phyloP scores from a whole-genome alignment of 2,113 vertebrate genomes.

The Micronycteris hirsuta region DNA sequence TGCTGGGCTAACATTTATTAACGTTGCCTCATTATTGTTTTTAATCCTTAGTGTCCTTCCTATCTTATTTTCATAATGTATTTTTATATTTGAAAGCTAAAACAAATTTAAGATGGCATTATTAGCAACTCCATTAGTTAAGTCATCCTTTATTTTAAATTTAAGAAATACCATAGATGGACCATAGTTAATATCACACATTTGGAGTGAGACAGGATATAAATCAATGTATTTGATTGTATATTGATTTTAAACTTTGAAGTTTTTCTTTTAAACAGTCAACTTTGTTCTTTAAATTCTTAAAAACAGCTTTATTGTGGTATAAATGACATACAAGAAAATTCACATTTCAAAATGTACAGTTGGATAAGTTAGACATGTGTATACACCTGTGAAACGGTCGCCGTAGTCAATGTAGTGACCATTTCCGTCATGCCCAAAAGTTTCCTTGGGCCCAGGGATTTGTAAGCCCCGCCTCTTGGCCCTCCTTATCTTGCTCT shows the following conservation, averaged over 20 bases:
- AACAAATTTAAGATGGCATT: background rate
- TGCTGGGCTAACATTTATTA: background rate
- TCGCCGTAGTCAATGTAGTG: background rate
- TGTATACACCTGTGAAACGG: background rate
- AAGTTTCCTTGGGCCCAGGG: background rate
- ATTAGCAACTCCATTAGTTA: background rate
- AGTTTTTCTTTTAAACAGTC: background rate
- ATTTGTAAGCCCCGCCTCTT: background rate
- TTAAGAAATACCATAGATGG: background rate
- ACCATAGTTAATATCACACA: background rate
- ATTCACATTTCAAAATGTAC: background rate
- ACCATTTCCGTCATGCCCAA: background rate
- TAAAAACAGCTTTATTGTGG: background rate
- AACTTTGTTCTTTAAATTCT: background rate
- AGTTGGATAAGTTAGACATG: background rate
- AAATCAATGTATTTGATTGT: background rate
- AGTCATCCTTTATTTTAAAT: background rate
- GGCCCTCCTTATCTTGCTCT: background rate
- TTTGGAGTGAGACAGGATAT: background rate
- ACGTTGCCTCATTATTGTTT: background rate
- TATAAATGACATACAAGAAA: background rate
- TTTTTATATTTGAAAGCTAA: background rate
- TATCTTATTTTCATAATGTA: background rate
- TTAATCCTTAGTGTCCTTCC: background rate
- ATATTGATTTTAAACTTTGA: background rate